A percentile compares a stretch with the other conserved stretches of the same genome.
Evolutionary conservation across 2,797 vertebrate genomes (phyloP).

Genomic region (Scolopax rusticola): DNA sequence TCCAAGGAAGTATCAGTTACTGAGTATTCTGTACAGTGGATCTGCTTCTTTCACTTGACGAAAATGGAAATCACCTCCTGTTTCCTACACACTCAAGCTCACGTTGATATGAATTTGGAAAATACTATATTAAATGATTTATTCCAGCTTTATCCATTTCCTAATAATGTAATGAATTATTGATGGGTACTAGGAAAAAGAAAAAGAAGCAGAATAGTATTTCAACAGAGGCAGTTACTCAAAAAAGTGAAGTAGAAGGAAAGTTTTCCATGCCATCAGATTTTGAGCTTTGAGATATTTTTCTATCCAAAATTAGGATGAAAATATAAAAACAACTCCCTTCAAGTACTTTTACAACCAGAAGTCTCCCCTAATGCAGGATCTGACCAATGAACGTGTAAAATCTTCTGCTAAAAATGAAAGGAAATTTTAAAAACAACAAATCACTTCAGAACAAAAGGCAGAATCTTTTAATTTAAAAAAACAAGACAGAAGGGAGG

Average conservation of each 20-base stretch:
- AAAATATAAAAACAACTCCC: slow-evolving; percentile 39
- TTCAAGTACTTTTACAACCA: slow-evolving; percentile 10
- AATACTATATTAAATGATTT: slow-evolving; percentile 48
- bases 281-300: slow-evolving; percentile 57
- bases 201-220: slow-evolving; percentile 18
- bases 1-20: background rate
- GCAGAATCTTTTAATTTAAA: background rate
- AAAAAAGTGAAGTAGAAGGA: slow-evolving; percentile 40
- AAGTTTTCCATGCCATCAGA: slow-evolving; percentile 48
- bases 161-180: slow-evolving; percentile 66
- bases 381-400: background rate
- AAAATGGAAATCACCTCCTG: slow-evolving; percentile 12
- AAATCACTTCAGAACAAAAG: background rate
- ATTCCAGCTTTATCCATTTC: slow-evolving; percentile 58
- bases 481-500: background rate
- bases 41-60: background rate
- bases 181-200: slow-evolving; percentile 49
- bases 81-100: background rate
- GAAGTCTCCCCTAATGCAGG: background rate
- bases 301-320: slow-evolving; percentile 48
- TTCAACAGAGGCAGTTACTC: slow-evolving; percentile 32
- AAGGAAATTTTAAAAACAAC: background rate
- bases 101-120: slow-evolving; percentile 29
- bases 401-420: background rate
- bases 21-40: background rate